These are phyloP conservation scores for Coryphaenoides rupestris DNA, from an alignment of 2,113 vertebrate genomes.

Conservation along the genomic window DNA sequence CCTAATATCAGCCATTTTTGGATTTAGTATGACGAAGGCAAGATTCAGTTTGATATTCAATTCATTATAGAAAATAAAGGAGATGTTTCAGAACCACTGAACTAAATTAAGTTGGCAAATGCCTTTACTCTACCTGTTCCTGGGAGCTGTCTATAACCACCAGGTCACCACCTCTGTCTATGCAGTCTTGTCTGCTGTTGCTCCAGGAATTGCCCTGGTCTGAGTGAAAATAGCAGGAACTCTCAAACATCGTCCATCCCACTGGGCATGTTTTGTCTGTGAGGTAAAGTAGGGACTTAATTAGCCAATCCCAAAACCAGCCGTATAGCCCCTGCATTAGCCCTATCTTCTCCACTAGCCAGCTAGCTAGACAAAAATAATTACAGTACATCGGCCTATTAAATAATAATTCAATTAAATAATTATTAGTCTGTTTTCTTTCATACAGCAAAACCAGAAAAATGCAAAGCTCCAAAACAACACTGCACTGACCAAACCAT, in stretches of 20 bases:
- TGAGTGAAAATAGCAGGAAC: slow-evolving; percentile 38
- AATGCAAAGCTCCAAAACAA: no score
- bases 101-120: neutral
- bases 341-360: neutral
- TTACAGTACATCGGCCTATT: no score
- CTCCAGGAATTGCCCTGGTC: slow-evolving; percentile 5
- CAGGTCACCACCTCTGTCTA: slow-evolving; percentile 30
- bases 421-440: no score
- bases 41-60: no score
- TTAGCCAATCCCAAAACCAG: neutral
- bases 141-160: slow-evolving; percentile 21
- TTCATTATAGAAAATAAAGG: no score
- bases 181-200: slow-evolving; percentile 20
- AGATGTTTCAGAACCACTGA: no score
- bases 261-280: slow-evolving; percentile 19
- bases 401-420: no score
- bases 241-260: slow-evolving; percentile 20
- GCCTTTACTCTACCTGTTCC: slow-evolving; percentile 30
- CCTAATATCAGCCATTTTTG: no score
- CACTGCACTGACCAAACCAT: no score
- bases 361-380: no score
- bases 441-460: no score
- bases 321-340: neutral
- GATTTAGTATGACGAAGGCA: no score
- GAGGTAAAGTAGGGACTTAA: neutral